Conservation (phyloP, 2,113 vertebrate species). For the Lamprologus callipterus region DNA sequence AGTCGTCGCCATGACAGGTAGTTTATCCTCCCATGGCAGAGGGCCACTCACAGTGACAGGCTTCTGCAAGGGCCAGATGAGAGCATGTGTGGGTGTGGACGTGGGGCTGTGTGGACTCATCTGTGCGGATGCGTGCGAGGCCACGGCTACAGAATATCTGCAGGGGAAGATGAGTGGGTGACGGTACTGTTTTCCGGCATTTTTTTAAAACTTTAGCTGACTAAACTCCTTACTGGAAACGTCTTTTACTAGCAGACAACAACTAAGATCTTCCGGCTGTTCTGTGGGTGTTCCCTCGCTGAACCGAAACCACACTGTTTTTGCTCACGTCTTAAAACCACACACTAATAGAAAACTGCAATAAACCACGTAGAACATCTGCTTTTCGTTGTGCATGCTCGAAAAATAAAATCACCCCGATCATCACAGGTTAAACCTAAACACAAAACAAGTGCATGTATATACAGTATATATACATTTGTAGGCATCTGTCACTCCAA, state of each 20-base stretch:
- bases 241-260: background rate
- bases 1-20: constrained; percentile 67
- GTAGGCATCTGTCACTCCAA: background rate
- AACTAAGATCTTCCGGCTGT: background rate
- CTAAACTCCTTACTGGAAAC: background rate
- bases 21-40: constrained; percentile 68
- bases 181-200: background rate
- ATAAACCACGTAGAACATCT: background rate
- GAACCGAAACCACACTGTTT: background rate
- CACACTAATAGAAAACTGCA: background rate
- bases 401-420: background rate
- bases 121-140: background rate
- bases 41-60: constrained; percentile 64
- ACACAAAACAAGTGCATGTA: constrained; percentile 8
- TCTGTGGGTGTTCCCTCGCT: background rate
- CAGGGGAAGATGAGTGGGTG: background rate
- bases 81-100: constrained; percentile 28
- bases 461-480: background rate
- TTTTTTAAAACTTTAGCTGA: background rate
- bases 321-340: background rate
- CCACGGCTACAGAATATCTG: background rate
- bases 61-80: constrained; percentile 31
- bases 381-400: background rate
- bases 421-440: background rate
- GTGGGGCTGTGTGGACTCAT: background rate